Evolutionary conservation across 2,888 invertebrate genomes (phyloP).

Genomic region (Lithophane leautieri): DNA sequence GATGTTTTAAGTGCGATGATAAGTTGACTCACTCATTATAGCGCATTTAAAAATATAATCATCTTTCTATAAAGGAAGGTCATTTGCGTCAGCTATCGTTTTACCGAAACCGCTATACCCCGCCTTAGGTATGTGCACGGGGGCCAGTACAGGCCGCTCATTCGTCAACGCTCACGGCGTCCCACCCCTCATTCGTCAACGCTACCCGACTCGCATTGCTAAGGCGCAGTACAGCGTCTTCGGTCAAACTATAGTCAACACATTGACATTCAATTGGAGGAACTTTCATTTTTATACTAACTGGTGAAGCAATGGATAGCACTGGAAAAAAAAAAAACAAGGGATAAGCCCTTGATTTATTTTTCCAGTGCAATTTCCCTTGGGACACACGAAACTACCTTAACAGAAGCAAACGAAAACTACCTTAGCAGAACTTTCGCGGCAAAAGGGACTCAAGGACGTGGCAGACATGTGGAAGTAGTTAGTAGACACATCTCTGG

Average conservation of each 20-base stretch:
- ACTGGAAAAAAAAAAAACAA: no score
- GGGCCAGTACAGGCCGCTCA: no score
- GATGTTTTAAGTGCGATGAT: neutral
- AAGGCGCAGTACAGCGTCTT: no score
- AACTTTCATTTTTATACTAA: neutral
- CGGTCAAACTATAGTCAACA: neutral
- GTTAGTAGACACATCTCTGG: neutral
- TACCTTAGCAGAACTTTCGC: neutral
- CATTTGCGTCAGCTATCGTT: neutral
- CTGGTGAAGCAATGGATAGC: neutral
- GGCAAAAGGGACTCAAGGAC: no score
- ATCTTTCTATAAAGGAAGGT: neutral
- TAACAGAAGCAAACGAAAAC: no score
- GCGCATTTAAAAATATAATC: neutral
- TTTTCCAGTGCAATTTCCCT: no score
- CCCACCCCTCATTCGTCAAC: no score
- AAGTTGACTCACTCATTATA: neutral
- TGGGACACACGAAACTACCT: neutral
- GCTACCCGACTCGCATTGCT: no score
- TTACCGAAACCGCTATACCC: no score
- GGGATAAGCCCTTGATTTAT: no score
- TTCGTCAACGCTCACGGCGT: no score
- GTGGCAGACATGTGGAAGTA: neutral
- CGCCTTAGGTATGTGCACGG: no score
- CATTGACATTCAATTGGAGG: neutral